Evolutionary conservation across 1,140 invertebrate species (phyloP).

Genomic region (Drosophila navojoa): DNA sequence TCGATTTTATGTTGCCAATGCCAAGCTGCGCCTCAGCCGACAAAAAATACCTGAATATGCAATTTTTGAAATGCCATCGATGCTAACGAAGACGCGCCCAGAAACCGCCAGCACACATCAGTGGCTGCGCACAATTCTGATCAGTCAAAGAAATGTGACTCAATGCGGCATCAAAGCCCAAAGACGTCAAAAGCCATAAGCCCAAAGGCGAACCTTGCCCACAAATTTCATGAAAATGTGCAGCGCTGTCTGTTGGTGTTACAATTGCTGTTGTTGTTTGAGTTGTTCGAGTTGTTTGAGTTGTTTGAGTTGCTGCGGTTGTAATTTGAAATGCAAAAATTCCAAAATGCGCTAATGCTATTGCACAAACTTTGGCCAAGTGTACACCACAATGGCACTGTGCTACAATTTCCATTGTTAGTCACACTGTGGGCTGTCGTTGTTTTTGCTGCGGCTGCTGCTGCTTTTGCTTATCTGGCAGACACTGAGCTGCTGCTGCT

Average conservation of each 20-base stretch:
- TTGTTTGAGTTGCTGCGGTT: constrained; percentile 22
- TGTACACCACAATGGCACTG: constrained; percentile 45
- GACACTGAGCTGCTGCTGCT: constrained; percentile 40
- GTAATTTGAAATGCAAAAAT: constrained; percentile 54
- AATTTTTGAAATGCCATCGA: constrained; percentile 69
- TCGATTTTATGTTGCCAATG: constrained; percentile 20
- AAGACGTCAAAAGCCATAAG: constrained; percentile 42
- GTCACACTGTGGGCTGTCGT: constrained; percentile 39
- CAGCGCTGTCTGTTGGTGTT: constrained; percentile 35
- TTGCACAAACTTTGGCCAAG: constrained; percentile 60
- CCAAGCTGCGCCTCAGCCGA: constrained; percentile 47
- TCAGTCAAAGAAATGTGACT: constrained; percentile 42
- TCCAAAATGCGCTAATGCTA: constrained; percentile 57
- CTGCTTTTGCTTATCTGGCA: constrained; percentile 58
- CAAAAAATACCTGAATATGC: constrained; percentile 22
- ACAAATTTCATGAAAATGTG: constrained; percentile 46
- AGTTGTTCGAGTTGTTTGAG: constrained; percentile 22
- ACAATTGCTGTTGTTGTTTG: constrained; percentile 25
- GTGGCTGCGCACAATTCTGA: constrained; percentile 35
- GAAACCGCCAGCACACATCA: constrained; percentile 68
- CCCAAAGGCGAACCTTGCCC: constrained; percentile 25
- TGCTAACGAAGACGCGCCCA: constrained; percentile 70
- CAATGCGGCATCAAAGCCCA: constrained; percentile 28
- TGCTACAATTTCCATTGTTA: constrained; percentile 45
- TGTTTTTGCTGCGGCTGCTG: constrained; percentile 26